Base-by-base conservation (phyloP, 2,888 invertebrate species). In the Baronia brevicornis region DNA sequence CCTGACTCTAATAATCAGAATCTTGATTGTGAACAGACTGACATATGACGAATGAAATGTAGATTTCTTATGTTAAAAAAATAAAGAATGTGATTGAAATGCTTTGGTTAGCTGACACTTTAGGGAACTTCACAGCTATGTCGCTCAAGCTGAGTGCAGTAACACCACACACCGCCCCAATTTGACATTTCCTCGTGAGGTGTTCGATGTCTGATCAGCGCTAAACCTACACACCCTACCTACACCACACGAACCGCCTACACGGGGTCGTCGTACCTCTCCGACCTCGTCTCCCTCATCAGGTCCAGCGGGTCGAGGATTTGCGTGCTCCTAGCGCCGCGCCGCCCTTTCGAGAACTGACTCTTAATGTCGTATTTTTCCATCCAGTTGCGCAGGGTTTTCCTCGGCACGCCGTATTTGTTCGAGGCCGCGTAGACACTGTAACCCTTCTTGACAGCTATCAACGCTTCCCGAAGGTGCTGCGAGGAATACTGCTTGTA, bases 321-420 rank as follows among this genome's bases (percentile, higher is more conserved):
- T 42, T 70, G 73, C 1, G 60, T 57, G 1, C 67, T 55, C 20
- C 79, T 55, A 1, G 75, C 54, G 0, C 84, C 84, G 1, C 85
- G 71, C 1, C 85, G 55, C 0, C 84, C 84, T 48, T 84, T 80
- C 0, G 84, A 84, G 44, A 84, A 85, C 53, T 85, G 84, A 45
- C 85, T 86, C 49, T 85, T 84, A 15, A 86, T 86, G 48, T 86
- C 84, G 39, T 85, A 85, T 36, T 86, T 84, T 30, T 86, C 86
- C 86, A 87, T 86, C 84, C 86, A 87, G 54, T 86, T 86, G 32
- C 86, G 52, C 11, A 87, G 55, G 13, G 87, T 87, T 35, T 86
- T 86, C 51, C 86, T 64, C 1, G 86, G 86, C 11, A 86, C 86
- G 0, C 86, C 86, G 38, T 74, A 86, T 21, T 86, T 84, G 37